Percentiles rank a stretch among this genome's conserved stretches.
phyloP scores from a whole-genome alignment of 1,140 invertebrate species.

The Phocides pigmalion region DNA sequence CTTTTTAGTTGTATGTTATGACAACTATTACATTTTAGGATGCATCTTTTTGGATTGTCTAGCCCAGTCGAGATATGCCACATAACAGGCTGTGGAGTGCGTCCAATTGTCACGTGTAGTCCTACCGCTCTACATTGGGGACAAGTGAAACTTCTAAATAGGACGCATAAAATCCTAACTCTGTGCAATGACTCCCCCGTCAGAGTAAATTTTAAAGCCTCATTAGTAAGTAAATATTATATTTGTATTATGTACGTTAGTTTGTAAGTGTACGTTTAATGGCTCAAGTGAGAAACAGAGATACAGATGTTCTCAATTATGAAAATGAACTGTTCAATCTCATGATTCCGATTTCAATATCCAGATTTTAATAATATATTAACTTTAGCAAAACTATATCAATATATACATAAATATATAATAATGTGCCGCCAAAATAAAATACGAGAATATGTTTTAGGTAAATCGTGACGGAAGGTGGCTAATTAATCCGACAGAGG shows the following conservation, averaged over 20 bases:
- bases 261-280: too few relatives aligned
- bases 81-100: conserved; percentile 61
- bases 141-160: conserved; percentile 64
- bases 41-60: conserved; percentile 64
- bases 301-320: too few relatives aligned
- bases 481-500: conserved; percentile 65
- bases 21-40: conserved; percentile 39
- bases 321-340: too few relatives aligned
- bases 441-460: conserved; percentile 37
- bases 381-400: too few relatives aligned
- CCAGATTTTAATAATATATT: too few relatives aligned
- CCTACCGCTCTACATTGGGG: conserved; percentile 68
- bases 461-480: conserved; percentile 67
- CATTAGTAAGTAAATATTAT: conserved; percentile 50
- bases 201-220: conserved; percentile 57
- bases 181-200: conserved; percentile 75
- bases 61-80: conserved; percentile 66
- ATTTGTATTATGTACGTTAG: too few relatives aligned
- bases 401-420: too few relatives aligned
- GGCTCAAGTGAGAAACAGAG: too few relatives aligned
- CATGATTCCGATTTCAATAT: too few relatives aligned
- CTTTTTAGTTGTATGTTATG: too few relatives aligned
- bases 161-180: conserved; percentile 56
- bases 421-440: too few relatives aligned
- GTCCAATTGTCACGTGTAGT: conserved; percentile 70